Conservation (phyloP, 2,113 vertebrate genomes). For the Guaruba guarouba region DNA sequence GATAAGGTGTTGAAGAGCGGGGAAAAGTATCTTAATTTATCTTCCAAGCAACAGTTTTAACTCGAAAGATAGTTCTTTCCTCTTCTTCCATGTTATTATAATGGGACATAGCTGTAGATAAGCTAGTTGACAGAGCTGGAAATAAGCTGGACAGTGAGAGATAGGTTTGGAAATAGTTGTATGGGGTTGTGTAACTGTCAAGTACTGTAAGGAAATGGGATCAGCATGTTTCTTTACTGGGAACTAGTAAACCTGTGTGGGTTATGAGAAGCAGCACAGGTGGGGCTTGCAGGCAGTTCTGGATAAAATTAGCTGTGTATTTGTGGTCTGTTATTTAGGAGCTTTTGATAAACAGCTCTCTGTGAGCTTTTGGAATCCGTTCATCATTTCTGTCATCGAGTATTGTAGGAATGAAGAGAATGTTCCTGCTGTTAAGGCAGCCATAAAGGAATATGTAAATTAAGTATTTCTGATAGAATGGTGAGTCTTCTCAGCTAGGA, state of each 20-base stretch:
- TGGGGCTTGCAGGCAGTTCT: neutral
- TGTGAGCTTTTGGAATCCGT: neutral
- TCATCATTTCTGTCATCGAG: neutral
- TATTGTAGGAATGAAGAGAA: neutral
- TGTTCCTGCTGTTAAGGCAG: neutral
- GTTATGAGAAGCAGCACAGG: neutral
- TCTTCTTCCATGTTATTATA: neutral
- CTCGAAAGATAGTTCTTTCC: neutral
- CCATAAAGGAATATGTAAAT: neutral
- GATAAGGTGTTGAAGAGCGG: neutral
- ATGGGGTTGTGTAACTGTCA: neutral
- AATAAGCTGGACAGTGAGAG: neutral
- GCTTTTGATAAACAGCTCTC: slow-evolving; percentile 28
- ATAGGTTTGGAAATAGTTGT: neutral
- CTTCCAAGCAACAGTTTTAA: neutral
- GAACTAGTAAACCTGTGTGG: neutral
- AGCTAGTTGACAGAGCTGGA: neutral
- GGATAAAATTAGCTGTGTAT: neutral
- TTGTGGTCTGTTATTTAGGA: slow-evolving; percentile 1
- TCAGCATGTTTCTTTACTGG: neutral
- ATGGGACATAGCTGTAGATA: neutral
- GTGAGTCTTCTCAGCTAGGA: neutral
- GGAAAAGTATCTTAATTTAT: neutral
- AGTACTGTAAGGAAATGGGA: neutral
- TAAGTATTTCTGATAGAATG: neutral